phyloP scores from a whole-genome alignment of 2,888 invertebrate genomes.

The Ecdyonurus torrentis region DNA sequence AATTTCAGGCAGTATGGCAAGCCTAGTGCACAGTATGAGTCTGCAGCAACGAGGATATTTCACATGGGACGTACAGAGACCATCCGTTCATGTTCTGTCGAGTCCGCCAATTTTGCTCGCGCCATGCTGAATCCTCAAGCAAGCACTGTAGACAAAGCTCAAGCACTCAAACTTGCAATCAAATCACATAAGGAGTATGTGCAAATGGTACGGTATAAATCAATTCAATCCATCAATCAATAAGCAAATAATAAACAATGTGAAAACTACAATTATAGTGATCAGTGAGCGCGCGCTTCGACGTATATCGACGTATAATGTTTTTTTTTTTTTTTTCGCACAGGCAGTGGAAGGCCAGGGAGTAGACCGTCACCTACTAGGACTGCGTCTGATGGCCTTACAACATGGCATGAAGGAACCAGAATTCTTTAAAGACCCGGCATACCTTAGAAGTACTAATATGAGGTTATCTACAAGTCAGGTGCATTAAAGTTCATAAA shows the following conservation, averaged over 20 bases:
- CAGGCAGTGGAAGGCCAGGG: constrained; percentile 66
- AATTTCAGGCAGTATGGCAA: constrained; percentile 41
- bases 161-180: constrained; percentile 55
- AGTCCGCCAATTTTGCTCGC: constrained; percentile 61
- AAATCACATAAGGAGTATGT: constrained; percentile 68
- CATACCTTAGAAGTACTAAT: constrained; percentile 52
- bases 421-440: constrained; percentile 49
- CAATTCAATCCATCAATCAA: too few relatives aligned
- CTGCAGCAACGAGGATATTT: constrained; percentile 74
- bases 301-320: too few relatives aligned
- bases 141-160: constrained; percentile 38
- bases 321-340: constrained; percentile 15
- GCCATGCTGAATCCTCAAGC: constrained; percentile 41
- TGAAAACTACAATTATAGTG: too few relatives aligned
- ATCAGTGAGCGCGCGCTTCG: too few relatives aligned
- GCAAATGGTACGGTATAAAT: constrained; percentile 40
- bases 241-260: too few relatives aligned
- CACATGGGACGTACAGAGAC: constrained; percentile 83
- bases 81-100: constrained; percentile 75
- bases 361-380: constrained; percentile 84
- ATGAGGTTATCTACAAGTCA: constrained; percentile 84
- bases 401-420: constrained; percentile 62
- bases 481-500: too few relatives aligned
- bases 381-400: constrained; percentile 64
- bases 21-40: constrained; percentile 81